phyloP scores from a whole-genome alignment of 2,797 vertebrate species.

The Neopelma chrysocephalum region DNA sequence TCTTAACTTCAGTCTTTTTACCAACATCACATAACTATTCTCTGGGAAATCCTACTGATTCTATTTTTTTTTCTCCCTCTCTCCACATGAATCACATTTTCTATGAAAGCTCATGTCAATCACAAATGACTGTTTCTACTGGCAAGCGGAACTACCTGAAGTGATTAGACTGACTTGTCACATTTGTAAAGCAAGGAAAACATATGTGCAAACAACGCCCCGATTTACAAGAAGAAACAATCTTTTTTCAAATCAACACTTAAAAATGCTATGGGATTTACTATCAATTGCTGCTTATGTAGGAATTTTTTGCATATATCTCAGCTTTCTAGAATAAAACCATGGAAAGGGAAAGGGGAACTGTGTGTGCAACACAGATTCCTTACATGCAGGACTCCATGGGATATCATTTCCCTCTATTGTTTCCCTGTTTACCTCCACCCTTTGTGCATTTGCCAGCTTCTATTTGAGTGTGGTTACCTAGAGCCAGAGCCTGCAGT shows the following conservation, averaged over 20 bases:
- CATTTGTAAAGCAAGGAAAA: slow-evolving; percentile 2
- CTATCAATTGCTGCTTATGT: neutral
- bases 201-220: neutral
- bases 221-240: neutral
- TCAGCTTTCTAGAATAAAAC: neutral
- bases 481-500: slow-evolving; percentile 11
- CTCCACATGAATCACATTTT: neutral
- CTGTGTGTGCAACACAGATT: neutral
- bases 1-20: neutral
- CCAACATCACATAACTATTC: neutral
- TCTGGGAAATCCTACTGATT: neutral
- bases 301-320: neutral
- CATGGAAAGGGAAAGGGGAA: slow-evolving; percentile 4
- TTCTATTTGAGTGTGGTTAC: slow-evolving; percentile 26
- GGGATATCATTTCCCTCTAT: slow-evolving; percentile 20
- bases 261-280: neutral
- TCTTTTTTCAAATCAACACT: neutral
- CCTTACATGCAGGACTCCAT: neutral
- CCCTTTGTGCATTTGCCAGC: slow-evolving; percentile 31
- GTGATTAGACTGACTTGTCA: neutral
- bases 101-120: neutral
- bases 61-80: neutral
- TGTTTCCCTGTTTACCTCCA: slow-evolving; percentile 47
- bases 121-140: neutral
- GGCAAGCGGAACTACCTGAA: slow-evolving; percentile 1